Evolutionary conservation across 1,140 invertebrate genomes (phyloP).

Genomic region (Leptopilina boulardi): DNA sequence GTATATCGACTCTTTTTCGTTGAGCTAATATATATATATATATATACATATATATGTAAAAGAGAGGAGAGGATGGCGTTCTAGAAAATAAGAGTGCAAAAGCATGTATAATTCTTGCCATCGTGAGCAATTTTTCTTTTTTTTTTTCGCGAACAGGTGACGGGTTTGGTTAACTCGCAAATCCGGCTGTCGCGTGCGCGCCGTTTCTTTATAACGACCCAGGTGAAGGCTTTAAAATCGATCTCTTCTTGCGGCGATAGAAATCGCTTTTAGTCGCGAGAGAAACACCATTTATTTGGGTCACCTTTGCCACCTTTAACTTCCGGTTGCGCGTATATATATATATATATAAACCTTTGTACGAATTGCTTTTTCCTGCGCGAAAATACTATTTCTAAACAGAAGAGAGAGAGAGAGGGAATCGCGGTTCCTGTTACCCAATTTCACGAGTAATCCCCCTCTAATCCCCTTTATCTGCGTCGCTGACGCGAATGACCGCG

Average conservation of each 20-base stretch:
- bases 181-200: conserved; percentile 10
- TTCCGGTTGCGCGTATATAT: too few relatives aligned
- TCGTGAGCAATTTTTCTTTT: conserved; percentile 14
- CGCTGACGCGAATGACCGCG: conserved; percentile 28
- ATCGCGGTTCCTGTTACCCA: conserved; percentile 14
- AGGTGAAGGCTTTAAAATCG: not conserved
- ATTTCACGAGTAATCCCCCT: conserved; percentile 31
- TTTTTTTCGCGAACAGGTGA: conserved; percentile 11
- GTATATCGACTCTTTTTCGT: conserved; percentile 14
- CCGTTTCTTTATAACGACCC: conserved; percentile 6
- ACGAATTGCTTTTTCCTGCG: not conserved
- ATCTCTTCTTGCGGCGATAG: not conserved
- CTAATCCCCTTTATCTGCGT: conserved; percentile 25
- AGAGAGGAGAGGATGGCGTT: not conserved
- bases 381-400: too few relatives aligned
- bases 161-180: not conserved
- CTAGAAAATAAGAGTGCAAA: conserved; percentile 17
- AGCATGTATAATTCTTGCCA: conserved; percentile 17
- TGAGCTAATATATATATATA: too few relatives aligned
- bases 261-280: conserved; percentile 21
- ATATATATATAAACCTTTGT: too few relatives aligned
- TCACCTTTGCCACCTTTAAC: not conserved
- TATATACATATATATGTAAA: too few relatives aligned
- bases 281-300: conserved; percentile 16
- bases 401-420: not conserved